A percentile compares a stretch with the other conserved stretches of the same genome.
Evolutionary conservation across 2,113 vertebrate species (phyloP).

Genomic region (Saccopteryx bilineata): DNA sequence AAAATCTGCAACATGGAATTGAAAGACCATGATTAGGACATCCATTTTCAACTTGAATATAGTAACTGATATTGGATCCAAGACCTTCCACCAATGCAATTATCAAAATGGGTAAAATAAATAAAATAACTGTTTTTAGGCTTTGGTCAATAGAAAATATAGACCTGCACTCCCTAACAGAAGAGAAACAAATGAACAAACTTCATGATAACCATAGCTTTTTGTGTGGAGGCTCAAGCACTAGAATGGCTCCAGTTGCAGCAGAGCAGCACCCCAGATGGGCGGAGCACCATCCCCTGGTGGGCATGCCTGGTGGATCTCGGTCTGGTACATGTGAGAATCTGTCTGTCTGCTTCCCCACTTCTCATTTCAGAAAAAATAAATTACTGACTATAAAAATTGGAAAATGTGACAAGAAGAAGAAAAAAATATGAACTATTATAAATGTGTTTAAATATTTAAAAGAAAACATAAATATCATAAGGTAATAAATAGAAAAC

Average conservation of each 20-base stretch:
- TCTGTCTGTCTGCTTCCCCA: no score
- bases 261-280: no score
- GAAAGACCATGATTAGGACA: neutral
- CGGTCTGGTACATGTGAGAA: no score
- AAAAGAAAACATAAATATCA: neutral
- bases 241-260: no score
- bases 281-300: no score
- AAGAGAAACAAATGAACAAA: neutral
- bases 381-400: neutral
- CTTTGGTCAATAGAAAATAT: neutral
- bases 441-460: neutral
- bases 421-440: conserved; percentile 15
- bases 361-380: no score
- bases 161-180: neutral
- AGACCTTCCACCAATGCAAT: neutral
- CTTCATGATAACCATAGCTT: neutral
- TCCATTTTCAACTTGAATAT: neutral
- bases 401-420: neutral
- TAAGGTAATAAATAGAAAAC: conserved; percentile 4
- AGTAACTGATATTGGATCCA: neutral
- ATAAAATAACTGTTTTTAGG: neutral
- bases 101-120: neutral
- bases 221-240: neutral
- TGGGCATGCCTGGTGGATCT: no score
- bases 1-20: neutral